phyloP scores from a whole-genome alignment of 2,113 vertebrate species.

The Rynchops niger region DNA sequence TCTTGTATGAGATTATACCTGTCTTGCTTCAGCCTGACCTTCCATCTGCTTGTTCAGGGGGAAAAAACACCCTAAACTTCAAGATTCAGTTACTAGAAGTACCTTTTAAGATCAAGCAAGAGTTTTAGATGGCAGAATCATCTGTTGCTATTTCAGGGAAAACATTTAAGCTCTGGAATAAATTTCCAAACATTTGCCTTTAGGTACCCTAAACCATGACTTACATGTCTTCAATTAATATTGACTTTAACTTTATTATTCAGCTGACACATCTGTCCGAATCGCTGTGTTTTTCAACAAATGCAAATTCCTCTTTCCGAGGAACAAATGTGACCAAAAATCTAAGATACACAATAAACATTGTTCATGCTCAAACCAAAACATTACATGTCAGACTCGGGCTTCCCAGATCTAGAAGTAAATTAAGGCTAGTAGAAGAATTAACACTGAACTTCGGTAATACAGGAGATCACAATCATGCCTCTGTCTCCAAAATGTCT shows the following conservation, averaged over 20 bases:
- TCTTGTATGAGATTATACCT: neutral
- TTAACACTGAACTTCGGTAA: neutral
- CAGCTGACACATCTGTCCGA: neutral
- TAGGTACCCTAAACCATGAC: neutral
- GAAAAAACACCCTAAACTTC: neutral
- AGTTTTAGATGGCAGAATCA: neutral
- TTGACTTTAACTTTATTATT: neutral
- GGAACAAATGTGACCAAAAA: neutral
- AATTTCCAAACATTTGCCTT: neutral
- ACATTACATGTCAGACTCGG: rapidly evolving
- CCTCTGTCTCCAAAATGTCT: neutral
- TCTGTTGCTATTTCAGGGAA: neutral
- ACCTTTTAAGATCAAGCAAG: neutral
- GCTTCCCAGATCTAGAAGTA: neutral
- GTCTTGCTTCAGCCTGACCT: neutral
- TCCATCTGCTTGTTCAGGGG: neutral
- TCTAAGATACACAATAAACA: neutral
- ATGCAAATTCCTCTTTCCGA: neutral
- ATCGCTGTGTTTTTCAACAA: neutral
- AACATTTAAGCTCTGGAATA: neutral
- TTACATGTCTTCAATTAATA: neutral
- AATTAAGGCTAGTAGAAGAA: neutral
- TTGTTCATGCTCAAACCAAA: neutral
- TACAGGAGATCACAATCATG: neutral
- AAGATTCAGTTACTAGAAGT: conserved; percentile 11